Base-by-base conservation (phyloP, 2,113 vertebrate genomes). In the Bujurquina vittata region DNA sequence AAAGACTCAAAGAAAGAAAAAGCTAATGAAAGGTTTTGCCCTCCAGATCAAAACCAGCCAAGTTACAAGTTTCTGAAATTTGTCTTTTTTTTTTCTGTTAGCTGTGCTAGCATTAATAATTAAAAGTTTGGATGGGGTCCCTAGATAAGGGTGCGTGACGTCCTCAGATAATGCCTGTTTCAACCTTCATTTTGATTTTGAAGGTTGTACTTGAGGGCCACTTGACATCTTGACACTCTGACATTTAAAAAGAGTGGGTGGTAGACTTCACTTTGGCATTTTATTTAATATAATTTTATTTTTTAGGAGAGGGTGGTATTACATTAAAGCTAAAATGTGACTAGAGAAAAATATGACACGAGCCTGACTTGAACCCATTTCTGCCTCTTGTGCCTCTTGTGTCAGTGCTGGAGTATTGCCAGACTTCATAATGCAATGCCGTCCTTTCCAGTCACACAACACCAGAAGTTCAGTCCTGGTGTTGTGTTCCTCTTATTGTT, bases 11-110 rank as follows among this genome's bases (percentile, higher is more conserved):
- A 79, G 77, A 79, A 85, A 75, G 81, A 77, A 77, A 62, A 56
- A 83, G 84, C 89, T 92, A 91, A 92, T 86, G 75, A 84, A 93
- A 89, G 76, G 84, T 87, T 91, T 89, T 87, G 84, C 87, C 88
- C 88, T 85, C 43, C 79, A 92, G 89, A 87, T 90, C 61, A 85
- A 87, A 75, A 85, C 60, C 77, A 80, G 56, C 55, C 61, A 23
- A 80, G 61, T 73, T 82, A 75, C 31, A 52, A 62, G 81, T 77
- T 35, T 33, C 55, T 23, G 55, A 87, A 58, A 73, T 76, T 22
- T 77, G 10, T 56, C 40, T 3, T 80, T 88, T 78, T 57, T 37
- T 59, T 69, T 49, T 61, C 46, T 81, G 77, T 81, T 67, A 52
- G 54, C 57, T 46, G 49, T 83, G 74, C 61, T 78, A 61, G 83